Percentiles rank a stretch among this genome's conserved stretches.
Evolutionary conservation across 37 sponge, comb jelly and placozoan genomes (phyloP).

Genomic region (Oopsacas minuta): DNA sequence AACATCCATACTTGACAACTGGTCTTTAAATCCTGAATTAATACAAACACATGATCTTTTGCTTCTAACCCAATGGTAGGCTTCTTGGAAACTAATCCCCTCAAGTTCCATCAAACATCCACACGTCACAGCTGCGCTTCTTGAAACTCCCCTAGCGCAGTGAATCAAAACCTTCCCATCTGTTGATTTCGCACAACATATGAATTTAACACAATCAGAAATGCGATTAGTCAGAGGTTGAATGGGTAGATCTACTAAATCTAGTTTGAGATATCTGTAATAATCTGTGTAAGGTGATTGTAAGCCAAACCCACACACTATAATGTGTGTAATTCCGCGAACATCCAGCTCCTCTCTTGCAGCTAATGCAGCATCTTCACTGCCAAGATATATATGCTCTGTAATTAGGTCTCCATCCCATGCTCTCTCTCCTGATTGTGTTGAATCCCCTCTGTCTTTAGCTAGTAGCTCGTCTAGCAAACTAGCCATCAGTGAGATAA

Average conservation of each 20-base stretch:
- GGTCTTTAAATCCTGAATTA: neutral
- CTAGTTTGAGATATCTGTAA: neutral
- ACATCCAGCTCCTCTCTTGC: neutral
- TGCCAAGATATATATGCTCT: neutral
- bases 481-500: too few species aligned
- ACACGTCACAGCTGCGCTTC: neutral
- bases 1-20: neutral
- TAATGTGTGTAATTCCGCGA: neutral
- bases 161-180: neutral
- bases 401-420: neutral
- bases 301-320: neutral
- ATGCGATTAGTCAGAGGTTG: neutral
- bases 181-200: neutral
- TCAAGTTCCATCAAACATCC: neutral
- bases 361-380: neutral
- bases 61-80: neutral
- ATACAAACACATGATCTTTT: neutral
- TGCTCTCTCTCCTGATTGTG: neutral
- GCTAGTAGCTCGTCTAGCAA: neutral
- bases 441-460: neutral
- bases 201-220: neutral
- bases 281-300: neutral
- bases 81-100: neutral
- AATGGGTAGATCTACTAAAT: constrained; percentile 3
- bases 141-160: neutral